Base-by-base conservation (phyloP, 2,888 invertebrate species). In the Desoria tigrina region DNA sequence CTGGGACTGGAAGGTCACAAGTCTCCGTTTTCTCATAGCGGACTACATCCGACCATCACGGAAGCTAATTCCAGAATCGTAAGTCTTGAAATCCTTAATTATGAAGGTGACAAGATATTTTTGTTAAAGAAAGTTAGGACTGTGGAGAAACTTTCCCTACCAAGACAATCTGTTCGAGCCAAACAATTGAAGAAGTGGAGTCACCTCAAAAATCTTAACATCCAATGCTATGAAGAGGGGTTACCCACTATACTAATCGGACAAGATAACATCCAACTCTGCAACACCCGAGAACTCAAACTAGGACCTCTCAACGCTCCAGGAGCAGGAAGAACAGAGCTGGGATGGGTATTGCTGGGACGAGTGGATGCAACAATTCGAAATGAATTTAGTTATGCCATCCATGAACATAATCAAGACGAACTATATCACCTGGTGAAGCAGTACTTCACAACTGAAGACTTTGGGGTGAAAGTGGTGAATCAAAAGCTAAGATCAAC, bases 281-380 rank as follows among this genome's bases (percentile, higher is more conserved):
- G 1, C n/a, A n/a, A n/a, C n/a, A n/a, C n/a, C n/a, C n/a, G n/a
- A n/a, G n/a, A n/a, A n/a, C n/a, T n/a, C n/a, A 24, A 65, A 64
- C 65, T 6, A 11, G 2, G 18, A 32, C 26, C 23, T 42, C 53
- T 37, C 61, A 61, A 37, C 37, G 61, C 4, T 53, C 67, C 65
- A 24, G 42, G 57, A 4, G 28, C 55, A 1, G 49, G 51, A 1
- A 24, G 23, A 18, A 63, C 63, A 0, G 23, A 27, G 24, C 24
- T 71, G 9, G 68, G 71, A 11, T 68, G 65, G 63, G 57, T 53
- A 2, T 1, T 68, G 7, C 51, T 53, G 18, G 71, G 68, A 49
- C 14, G 14, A n/a, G n/a, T n/a, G n/a, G n/a, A n/a, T n/a, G n/a
- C n/a, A n/a, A 18, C 21, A 4, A 27, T 23, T 4, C 9, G 9